Evolutionary conservation across 2,888 invertebrate species (phyloP), one percentile per base, ranked within the genome.

Genomic region (Anagyrus pseudococci): DNA sequence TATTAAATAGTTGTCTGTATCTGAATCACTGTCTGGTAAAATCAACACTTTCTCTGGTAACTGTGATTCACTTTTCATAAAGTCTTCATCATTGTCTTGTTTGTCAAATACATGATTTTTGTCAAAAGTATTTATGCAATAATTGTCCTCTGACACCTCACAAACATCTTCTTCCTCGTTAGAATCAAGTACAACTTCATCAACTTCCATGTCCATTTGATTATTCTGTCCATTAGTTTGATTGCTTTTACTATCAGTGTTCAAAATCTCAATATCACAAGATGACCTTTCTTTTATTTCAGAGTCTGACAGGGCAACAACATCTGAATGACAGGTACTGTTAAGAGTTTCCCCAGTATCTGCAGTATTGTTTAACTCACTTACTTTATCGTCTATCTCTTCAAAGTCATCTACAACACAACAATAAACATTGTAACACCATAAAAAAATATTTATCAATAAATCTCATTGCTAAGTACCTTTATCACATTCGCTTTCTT

Each of bases 1-100:
- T 52, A 81, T 83, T 76, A 89, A 85, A 77, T 87, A 88, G 71
- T 86, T 82, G 64, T 87, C 87, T 67, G 83, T 84, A 61, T 89
- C 88, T 1, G 85, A 85, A 70, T 89, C 89, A 79, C 87, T 88
- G 68, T 89, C 86, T 4, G 88, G 85, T 29, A 89, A 82, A 67
- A 88, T 84, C 17, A 89, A 82, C 40, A 86, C 83, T 72, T 86
- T 83, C 52, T 74, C 73, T 59, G 73, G 72, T 15, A 71, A 50
- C 23, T 76, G 73, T 20, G 68, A 57, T 33, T 70, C 62, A 20
- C 71, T 68, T 41, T 71, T 70, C n/a, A 66, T 62, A 13, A 66
- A 52, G 43, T 59, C 64, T n/a, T 66, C 62, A 23, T 64, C 48
- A 41, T 63, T 52, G 2, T 53, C 20, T 7, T 10, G 4, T 29